Base-by-base conservation (phyloP, 1,140 invertebrate genomes). In the Latrodectus geometricus region DNA sequence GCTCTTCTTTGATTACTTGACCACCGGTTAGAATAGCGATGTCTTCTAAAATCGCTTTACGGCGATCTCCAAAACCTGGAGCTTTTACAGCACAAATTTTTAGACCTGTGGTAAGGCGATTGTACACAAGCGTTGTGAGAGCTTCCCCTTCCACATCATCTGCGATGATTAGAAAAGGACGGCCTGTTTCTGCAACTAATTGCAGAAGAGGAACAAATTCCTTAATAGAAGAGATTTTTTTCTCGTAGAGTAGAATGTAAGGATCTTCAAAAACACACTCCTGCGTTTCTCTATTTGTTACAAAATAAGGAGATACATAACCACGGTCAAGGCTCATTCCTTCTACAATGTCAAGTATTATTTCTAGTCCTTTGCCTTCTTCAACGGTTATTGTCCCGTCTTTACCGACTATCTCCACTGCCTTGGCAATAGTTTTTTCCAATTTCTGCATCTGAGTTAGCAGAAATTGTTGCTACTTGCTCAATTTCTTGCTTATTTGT, bases 101-200 rank as follows among this genome's bases (percentile, higher is more conserved):
- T 8, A 99, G 94, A 11, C 97, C 97, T 90, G 99, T 98, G 91
- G 99, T 20, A 9, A 85, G 93, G 92, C 96, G 95, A 90, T 99
- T 99, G 0, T 99, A 96, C 85, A 99, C 98, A 48, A 99, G 92
- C 14, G 98, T 99, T 52, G 96, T 98, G 23, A 99, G 92, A 23
- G 98, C 99, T 93, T 99, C 98, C 35, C 99, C 98, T 92, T 99
- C 99, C 87, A 99, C 94, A 92, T 99, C 99, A 93, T 99, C 99
- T 86, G 98, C 98, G 91, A 99, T 94, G 89, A 99, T 99, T 8
- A 99, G 93, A 52, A 99, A 92, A 0, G 98, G 98, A 91, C 97
- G 98, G 78, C 97, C 94, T 90, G 97, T 96, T 0, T 95, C 92
- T 90, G 99, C 99, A 3, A 98, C 97, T 88, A 99, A 91, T 92